phyloP scores from a whole-genome alignment of 1,140 invertebrate genomes.

The Globodera rostochiensis region DNA sequence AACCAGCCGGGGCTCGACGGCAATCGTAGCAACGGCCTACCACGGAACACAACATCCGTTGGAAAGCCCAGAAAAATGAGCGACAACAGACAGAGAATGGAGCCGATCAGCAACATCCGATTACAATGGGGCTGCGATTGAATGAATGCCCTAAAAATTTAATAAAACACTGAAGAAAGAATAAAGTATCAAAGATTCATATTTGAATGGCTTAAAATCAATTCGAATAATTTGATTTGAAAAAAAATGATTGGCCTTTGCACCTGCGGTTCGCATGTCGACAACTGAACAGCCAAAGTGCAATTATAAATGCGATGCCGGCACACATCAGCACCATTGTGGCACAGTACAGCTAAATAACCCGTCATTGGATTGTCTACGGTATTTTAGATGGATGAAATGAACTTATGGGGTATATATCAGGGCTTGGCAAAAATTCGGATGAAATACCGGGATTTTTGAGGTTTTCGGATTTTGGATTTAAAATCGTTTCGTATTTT shows the following conservation, averaged over 20 bases:
- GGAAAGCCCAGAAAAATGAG: constrained; percentile 81
- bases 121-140: constrained; percentile 95
- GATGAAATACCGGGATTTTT: too few species aligned
- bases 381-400: too few species aligned
- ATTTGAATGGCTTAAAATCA: background rate
- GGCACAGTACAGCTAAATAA: constrained; percentile 15
- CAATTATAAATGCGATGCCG: constrained; percentile 25
- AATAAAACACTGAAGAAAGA: background rate
- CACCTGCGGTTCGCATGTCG: constrained; percentile 53
- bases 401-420: too few species aligned
- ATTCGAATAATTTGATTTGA: constrained; percentile 2
- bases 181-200: background rate
- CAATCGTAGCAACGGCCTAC: constrained; percentile 67
- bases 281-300: constrained; percentile 53
- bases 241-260: background rate
- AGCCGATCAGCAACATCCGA: constrained; percentile 91
- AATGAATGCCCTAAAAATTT: constrained; percentile 81
- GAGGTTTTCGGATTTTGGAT: constrained; percentile 42
- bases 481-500: too few species aligned
- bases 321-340: constrained; percentile 12
- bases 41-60: constrained; percentile 64
- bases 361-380: too few species aligned
- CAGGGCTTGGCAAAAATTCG: too few species aligned
- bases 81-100: constrained; percentile 85
- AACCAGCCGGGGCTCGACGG: constrained; percentile 69